Evolutionary conservation across 2,797 vertebrate species (phyloP).

Genomic region (Phalloptychus januarius): DNA sequence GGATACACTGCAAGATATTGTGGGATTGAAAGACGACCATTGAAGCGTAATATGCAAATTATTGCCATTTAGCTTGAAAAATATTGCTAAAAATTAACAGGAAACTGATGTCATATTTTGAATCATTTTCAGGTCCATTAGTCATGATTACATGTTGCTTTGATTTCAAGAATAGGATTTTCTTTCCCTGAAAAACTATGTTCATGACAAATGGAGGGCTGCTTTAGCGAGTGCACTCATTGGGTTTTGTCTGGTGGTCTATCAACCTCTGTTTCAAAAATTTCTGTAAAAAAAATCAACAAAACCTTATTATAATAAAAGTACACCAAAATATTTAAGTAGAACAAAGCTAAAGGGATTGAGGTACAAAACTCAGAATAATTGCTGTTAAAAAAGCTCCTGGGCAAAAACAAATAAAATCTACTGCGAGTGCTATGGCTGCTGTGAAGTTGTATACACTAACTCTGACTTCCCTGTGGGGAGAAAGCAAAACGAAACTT

Average conservation of each 20-base stretch:
- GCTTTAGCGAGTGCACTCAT: background rate
- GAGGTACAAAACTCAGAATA: background rate
- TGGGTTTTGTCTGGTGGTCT: background rate
- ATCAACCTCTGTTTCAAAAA: background rate
- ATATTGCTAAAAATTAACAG: background rate
- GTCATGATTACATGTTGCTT: background rate
- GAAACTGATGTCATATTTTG: background rate
- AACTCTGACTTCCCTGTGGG: conserved; percentile 39
- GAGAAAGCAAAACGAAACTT: conserved; percentile 35
- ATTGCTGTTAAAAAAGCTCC: conserved; percentile 6
- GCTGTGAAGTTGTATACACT: conserved; percentile 26
- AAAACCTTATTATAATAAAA: background rate
- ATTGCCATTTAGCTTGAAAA: background rate
- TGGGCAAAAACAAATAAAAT: conserved; percentile 35
- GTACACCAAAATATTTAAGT: background rate
- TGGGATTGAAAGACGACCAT: background rate
- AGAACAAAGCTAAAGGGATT: background rate
- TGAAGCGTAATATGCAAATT: background rate
- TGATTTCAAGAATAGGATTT: background rate
- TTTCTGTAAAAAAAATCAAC: background rate
- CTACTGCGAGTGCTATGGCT: conserved; percentile 22
- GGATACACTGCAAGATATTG: background rate
- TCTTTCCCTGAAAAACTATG: background rate
- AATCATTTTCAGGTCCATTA: background rate
- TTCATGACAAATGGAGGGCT: background rate